Evolutionary conservation across 2,888 invertebrate species (phyloP).

Genomic region (Eupelmus urozonus): DNA sequence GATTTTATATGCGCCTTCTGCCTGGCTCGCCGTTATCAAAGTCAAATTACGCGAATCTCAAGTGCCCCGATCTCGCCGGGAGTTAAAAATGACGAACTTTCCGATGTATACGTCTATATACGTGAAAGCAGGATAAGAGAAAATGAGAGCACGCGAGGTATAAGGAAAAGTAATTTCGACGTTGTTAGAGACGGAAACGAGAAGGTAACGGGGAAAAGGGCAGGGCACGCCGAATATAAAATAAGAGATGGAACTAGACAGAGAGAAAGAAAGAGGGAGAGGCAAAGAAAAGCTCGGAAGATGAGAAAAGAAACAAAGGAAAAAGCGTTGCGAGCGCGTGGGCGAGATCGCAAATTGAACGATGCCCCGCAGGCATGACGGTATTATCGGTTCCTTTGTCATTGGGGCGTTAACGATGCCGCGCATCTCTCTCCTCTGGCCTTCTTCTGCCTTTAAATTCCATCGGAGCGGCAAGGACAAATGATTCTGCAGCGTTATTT

Average conservation of each 20-base stretch:
- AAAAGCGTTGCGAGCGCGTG: background rate
- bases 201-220: constrained; percentile 27
- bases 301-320: constrained; percentile 45
- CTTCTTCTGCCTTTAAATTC: too few species aligned
- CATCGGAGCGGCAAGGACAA: too few species aligned
- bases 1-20: background rate
- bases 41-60: constrained; percentile 49
- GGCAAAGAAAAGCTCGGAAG: constrained; percentile 23
- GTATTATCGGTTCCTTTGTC: constrained; percentile 42
- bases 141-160: constrained; percentile 6
- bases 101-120: background rate
- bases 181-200: constrained; percentile 48
- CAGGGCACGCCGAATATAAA: constrained; percentile 30
- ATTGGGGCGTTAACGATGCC: constrained; percentile 47
- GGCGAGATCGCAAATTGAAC: constrained; percentile 66
- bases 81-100: constrained; percentile 48
- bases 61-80: background rate
- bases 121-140: background rate
- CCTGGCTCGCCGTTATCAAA: constrained; percentile 25
- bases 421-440: constrained; percentile 5
- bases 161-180: constrained; percentile 54
- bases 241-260: background rate
- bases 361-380: constrained; percentile 64
- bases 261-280: constrained; percentile 18
- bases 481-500: background rate